Percentiles rank a stretch among this genome's conserved stretches.
These are phyloP conservation scores for Enteromius fasciolatus DNA, from an alignment of 2,797 vertebrate species.

Conservation along the genomic window DNA sequence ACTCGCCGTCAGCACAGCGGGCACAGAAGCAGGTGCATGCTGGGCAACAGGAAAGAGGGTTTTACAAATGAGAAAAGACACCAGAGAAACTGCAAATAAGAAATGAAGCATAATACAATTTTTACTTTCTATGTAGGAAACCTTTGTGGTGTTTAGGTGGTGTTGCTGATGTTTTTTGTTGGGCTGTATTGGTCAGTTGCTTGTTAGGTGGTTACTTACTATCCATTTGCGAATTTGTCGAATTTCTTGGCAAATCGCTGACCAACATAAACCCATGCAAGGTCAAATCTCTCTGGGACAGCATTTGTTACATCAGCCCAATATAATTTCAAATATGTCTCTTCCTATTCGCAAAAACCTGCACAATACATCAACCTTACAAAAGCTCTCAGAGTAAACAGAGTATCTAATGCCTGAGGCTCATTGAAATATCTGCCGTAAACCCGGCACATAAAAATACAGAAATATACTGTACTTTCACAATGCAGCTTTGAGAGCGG, in stretches of 20 bases:
- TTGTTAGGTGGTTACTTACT: constrained; percentile 8
- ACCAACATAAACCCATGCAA: neutral
- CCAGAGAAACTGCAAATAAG: neutral
- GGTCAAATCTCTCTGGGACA: neutral
- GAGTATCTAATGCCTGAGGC: neutral
- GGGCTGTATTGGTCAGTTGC: neutral
- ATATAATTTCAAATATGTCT: neutral
- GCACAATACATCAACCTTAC: neutral
- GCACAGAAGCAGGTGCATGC: constrained; percentile 19
- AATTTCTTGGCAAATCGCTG: neutral
- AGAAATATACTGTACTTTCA: constrained; percentile 20
- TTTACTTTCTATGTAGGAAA: neutral
- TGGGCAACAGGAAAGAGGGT: neutral
- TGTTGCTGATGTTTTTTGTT: neutral
- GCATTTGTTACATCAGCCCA: neutral
- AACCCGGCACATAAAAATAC: neutral
- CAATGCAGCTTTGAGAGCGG: constrained; percentile 19
- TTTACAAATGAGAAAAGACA: neutral
- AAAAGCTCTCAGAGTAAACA: neutral
- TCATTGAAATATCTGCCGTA: constrained; percentile 1
- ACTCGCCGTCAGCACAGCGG: neutral
- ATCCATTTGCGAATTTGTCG: neutral
- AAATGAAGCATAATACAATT: neutral
- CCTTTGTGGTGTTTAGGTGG: neutral
- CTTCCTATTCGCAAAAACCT: neutral